These are phyloP conservation scores for Rana temporaria DNA, from an alignment of 2,113 vertebrate genomes.

Conservation along the genomic window DNA sequence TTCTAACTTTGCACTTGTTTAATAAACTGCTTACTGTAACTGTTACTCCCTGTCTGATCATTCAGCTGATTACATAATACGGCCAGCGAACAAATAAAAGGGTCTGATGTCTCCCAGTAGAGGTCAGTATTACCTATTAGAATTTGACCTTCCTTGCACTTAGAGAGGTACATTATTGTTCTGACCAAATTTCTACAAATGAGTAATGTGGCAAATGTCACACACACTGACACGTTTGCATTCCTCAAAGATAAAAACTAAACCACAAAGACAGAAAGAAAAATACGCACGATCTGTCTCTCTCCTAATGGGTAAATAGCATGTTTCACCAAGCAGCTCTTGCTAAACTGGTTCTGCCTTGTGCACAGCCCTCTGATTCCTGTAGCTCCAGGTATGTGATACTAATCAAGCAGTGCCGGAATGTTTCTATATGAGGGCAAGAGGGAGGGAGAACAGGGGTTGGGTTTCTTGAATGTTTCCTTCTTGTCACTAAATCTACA, in stretches of 20 bases:
- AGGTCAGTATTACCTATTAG: conserved; percentile 32
- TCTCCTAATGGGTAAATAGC: conserved; percentile 30
- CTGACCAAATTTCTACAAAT: background rate
- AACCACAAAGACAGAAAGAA: conserved; percentile 24
- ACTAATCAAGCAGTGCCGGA: conserved; percentile 38
- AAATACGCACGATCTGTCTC: conserved; percentile 36
- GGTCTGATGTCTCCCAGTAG: conserved; percentile 35
- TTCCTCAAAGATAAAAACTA: conserved; percentile 40
- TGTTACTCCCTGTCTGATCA: no score
- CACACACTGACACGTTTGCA: conserved; percentile 25
- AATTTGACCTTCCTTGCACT: background rate
- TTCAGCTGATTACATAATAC: background rate
- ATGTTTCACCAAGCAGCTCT: conserved; percentile 28
- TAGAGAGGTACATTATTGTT: background rate
- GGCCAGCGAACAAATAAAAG: background rate
- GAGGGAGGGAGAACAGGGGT: conserved; percentile 25
- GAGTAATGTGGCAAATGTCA: conserved; percentile 28
- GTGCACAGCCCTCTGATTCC: conserved; percentile 28
- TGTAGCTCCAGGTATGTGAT: conserved; percentile 47
- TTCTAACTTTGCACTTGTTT: no score
- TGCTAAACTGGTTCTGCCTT: conserved; percentile 51
- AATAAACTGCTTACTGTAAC: no score
- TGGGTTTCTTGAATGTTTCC: conserved; percentile 11
- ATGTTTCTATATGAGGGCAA: conserved; percentile 29
- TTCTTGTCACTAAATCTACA: conserved; percentile 30